Conservation (phyloP, 2,888 invertebrate genomes). For the Andricus curvator region DNA sequence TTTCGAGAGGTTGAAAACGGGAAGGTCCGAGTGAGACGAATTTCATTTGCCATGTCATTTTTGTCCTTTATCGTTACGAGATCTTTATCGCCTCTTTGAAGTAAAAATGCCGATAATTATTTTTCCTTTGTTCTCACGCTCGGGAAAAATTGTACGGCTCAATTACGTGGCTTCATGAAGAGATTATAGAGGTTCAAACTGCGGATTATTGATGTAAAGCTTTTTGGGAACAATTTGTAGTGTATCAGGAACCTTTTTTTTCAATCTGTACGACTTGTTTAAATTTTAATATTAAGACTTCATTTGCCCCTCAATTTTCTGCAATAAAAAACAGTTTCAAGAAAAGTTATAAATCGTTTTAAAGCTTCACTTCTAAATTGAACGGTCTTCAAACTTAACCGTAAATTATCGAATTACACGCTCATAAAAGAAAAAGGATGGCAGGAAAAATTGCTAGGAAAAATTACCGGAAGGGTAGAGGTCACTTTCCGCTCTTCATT, state of each 20-base stretch:
- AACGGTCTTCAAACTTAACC: neutral
- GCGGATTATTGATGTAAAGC: neutral
- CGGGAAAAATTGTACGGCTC: neutral
- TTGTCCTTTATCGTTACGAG: neutral
- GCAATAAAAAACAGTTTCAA: neutral
- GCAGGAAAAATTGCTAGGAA: neutral
- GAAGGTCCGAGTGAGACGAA: constrained; percentile 4
- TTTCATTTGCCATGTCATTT: constrained; percentile 26
- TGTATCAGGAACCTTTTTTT: too few relatives aligned
- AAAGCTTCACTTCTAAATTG: constrained; percentile 2
- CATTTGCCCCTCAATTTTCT: too few relatives aligned
- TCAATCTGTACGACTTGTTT: too few relatives aligned
- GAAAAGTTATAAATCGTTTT: neutral
- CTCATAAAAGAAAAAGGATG: neutral
- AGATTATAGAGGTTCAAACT: neutral
- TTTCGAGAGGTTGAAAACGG: neutral
- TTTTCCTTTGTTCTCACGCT: neutral
- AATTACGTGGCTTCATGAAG: neutral
- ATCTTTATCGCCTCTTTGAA: neutral
- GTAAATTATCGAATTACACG: neutral
- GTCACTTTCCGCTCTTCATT: neutral
- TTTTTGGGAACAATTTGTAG: neutral
- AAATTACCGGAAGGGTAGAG: neutral
- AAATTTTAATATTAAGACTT: too few relatives aligned
- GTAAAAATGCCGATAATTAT: neutral